Evolutionary conservation across 2,888 invertebrate genomes (phyloP).

Genomic region (Agrochola lychnidis): DNA sequence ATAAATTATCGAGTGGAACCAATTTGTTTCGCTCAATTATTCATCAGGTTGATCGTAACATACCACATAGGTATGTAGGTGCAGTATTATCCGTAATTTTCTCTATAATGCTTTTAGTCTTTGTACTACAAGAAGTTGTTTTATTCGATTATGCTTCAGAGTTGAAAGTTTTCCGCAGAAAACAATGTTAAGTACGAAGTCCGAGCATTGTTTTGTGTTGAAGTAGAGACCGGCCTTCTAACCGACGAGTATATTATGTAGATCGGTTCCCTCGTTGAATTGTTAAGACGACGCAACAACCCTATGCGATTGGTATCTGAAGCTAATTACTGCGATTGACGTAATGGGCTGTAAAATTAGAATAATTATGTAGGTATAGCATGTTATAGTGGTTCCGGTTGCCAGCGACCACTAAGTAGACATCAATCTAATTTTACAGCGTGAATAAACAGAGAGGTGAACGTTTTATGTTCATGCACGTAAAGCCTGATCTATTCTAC

Average conservation of each 20-base stretch:
- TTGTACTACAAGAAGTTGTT: slow-evolving; percentile 35
- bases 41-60: slow-evolving; percentile 21
- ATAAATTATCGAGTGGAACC: slow-evolving; percentile 48
- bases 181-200: slow-evolving; percentile 43
- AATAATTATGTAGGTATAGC: slow-evolving; percentile 42
- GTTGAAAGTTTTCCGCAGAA: slow-evolving; percentile 45
- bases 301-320: slow-evolving; percentile 33
- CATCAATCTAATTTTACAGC: slow-evolving; percentile 51
- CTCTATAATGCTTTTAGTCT: slow-evolving; percentile 19
- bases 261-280: slow-evolving; percentile 21
- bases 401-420: slow-evolving; percentile 33
- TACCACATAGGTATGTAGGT: background rate
- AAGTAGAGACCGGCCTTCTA: slow-evolving; percentile 15
- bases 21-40: slow-evolving; percentile 53
- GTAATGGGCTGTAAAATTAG: slow-evolving; percentile 35
- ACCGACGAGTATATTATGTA: slow-evolving; percentile 16
- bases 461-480: slow-evolving; percentile 27
- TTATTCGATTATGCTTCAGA: slow-evolving; percentile 45
- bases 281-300: slow-evolving; percentile 11
- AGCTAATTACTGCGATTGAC: slow-evolving; percentile 29
- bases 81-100: background rate
- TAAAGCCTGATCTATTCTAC: slow-evolving; percentile 31
- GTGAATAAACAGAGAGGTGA: slow-evolving; percentile 26
- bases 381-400: slow-evolving; percentile 30
- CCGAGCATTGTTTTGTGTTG: slow-evolving; percentile 29